phyloP scores from a whole-genome alignment of 2,888 invertebrate species.

The Blomia tropicalis region DNA sequence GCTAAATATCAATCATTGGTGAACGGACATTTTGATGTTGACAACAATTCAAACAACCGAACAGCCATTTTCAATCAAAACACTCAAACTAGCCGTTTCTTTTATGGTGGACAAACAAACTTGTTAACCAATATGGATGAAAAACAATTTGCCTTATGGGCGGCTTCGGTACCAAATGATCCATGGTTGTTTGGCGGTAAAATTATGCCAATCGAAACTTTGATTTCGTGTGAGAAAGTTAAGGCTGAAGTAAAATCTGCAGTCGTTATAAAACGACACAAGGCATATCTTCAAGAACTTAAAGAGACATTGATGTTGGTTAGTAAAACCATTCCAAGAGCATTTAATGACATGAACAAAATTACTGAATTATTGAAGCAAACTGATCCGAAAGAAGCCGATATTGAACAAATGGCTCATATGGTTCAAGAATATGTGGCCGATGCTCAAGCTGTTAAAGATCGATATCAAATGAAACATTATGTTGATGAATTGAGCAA shows the following conservation, averaged over 20 bases:
- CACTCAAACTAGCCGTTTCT: background rate
- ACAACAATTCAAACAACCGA: background rate
- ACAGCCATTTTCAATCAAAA: background rate
- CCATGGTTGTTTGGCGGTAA: slow-evolving; percentile 23
- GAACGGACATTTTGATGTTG: slow-evolving; percentile 11
- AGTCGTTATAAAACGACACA: background rate
- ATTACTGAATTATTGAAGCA: background rate
- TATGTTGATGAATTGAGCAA: background rate
- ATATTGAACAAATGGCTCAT: background rate
- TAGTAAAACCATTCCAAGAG: background rate
- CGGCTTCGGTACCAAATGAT: slow-evolving; percentile 14
- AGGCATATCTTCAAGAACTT: slow-evolving; percentile 16
- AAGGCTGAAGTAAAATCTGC: slow-evolving; percentile 14
- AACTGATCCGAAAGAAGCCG: background rate
- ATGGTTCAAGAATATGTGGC: slow-evolving; percentile 6
- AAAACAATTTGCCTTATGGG: slow-evolving; percentile 18
- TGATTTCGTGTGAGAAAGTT: background rate
- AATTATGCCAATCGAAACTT: slow-evolving; percentile 17
- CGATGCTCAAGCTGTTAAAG: slow-evolving; percentile 9
- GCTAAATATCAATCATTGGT: slow-evolving; percentile 10
- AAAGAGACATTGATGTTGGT: slow-evolving; percentile 2
- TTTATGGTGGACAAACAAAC: slow-evolving; percentile 22
- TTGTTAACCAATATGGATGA: slow-evolving; percentile 3
- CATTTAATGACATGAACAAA: background rate
- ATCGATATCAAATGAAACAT: background rate